Evolutionary conservation across 2,113 vertebrate genomes (phyloP).

Genomic region (Channa argus): DNA sequence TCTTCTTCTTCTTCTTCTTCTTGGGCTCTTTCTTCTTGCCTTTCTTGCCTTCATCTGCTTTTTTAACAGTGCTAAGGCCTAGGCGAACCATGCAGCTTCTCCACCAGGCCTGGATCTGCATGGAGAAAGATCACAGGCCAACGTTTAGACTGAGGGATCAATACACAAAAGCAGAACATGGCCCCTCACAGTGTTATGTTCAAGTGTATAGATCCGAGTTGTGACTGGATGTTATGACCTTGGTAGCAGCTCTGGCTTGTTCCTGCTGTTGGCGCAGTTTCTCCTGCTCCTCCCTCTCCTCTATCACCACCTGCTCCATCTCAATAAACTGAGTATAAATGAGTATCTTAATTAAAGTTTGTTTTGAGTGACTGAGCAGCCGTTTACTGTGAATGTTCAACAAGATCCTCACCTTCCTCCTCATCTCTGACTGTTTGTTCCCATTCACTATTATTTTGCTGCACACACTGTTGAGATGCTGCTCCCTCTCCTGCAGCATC

Average conservation of each 20-base stretch:
- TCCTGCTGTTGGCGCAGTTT: conserved; percentile 29
- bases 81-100: conserved; percentile 67
- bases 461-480: conserved; percentile 19
- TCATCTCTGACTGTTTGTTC: conserved; percentile 60
- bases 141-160: not conserved
- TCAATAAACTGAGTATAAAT: conserved; percentile 53
- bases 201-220: not conserved
- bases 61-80: conserved; percentile 53
- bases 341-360: not conserved
- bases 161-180: not conserved
- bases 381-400: not conserved
- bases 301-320: conserved; percentile 67
- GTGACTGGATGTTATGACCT: conserved; percentile 50
- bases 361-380: not conserved
- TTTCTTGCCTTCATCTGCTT: conserved; percentile 52
- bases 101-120: conserved; percentile 75
- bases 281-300: conserved; percentile 65
- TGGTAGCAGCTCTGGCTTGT: conserved; percentile 41
- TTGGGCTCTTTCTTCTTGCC: conserved; percentile 52
- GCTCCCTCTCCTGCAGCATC: conserved; percentile 54
- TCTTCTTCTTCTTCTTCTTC: conserved; percentile 65
- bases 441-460: conserved; percentile 41
- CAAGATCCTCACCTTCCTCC: conserved; percentile 48
- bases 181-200: not conserved
- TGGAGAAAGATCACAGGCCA: conserved; percentile 8